Conservation (phyloP, 1,140 invertebrate genomes). For the Macrocentrus cingulum region DNA sequence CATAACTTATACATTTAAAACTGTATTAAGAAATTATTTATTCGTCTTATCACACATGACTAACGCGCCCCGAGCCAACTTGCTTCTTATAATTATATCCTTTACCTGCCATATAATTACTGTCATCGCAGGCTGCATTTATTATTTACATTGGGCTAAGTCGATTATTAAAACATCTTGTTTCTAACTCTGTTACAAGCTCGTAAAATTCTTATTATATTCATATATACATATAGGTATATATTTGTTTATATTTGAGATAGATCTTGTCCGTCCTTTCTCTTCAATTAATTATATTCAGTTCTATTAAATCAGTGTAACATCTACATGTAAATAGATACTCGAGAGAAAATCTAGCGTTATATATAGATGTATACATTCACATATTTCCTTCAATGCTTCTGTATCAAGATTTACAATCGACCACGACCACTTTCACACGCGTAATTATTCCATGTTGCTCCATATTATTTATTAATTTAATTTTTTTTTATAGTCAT, state of each 20-base stretch:
- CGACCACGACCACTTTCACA: constrained; percentile 1
- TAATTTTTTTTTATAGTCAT: too few relatives aligned
- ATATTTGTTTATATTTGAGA: background rate
- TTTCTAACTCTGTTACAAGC: background rate
- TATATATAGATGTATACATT: too few relatives aligned
- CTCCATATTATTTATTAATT: background rate
- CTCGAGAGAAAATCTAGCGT: background rate
- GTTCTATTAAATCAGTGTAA: background rate
- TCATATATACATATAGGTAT: too few relatives aligned
- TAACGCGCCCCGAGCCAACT: background rate
- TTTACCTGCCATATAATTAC: constrained; percentile 9
- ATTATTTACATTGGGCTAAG: constrained; percentile 4
- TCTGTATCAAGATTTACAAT: background rate
- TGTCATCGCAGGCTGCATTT: background rate
- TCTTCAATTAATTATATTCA: constrained; percentile 5
- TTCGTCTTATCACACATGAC: constrained; percentile 8
- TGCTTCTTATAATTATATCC: constrained; percentile 14
- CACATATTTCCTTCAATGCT: background rate
- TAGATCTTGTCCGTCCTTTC: background rate
- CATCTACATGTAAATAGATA: background rate
- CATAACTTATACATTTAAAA: too few relatives aligned
- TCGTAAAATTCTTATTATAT: background rate
- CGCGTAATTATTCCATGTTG: background rate
- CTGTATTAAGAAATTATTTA: background rate
- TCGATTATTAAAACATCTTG: constrained; percentile 3